Conservation (phyloP, 2,888 invertebrate genomes). For the Argynnis bischoffii region DNA sequence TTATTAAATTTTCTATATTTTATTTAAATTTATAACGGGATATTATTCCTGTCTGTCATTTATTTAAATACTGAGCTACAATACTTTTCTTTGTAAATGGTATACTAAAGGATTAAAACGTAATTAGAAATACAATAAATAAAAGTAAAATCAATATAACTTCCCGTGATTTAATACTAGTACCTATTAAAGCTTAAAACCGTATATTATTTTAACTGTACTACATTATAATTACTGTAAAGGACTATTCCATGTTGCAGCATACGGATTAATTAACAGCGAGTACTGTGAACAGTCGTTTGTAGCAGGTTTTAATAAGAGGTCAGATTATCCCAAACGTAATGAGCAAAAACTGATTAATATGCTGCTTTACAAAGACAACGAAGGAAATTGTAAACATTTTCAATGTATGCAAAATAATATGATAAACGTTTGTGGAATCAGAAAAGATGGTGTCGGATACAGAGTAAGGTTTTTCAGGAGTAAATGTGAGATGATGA, state of each 20-base stretch:
- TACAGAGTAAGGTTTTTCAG: slow-evolving; percentile 57
- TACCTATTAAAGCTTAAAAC: slow-evolving; percentile 11
- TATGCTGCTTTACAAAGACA: slow-evolving; percentile 9
- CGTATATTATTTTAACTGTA: not conserved
- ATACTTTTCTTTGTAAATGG: too few species aligned
- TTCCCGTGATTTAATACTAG: not conserved
- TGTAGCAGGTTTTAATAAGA: slow-evolving; percentile 38
- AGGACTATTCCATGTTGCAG: slow-evolving; percentile 42
- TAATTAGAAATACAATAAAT: not conserved
- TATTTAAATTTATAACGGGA: too few species aligned
- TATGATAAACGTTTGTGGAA: slow-evolving; percentile 52
- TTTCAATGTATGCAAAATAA: slow-evolving; percentile 27
- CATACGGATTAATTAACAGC: slow-evolving; percentile 53
- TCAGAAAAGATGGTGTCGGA: slow-evolving; percentile 55
- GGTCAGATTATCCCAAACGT: slow-evolving; percentile 10
- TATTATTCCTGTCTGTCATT: too few species aligned
- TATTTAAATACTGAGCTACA: too few species aligned
- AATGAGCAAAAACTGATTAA: slow-evolving; percentile 21
- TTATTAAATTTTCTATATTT: too few species aligned
- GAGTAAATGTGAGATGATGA: slow-evolving; percentile 55
- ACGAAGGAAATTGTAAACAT: slow-evolving; percentile 19
- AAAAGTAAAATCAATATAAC: slow-evolving; percentile 2
- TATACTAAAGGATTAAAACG: too few species aligned
- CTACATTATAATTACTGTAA: slow-evolving; percentile 12
- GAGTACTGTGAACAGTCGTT: slow-evolving; percentile 50